A percentile compares a stretch with the other conserved stretches of the same genome.
Conservation (phyloP, 1,140 invertebrate species). For the Polyergus mexicanus region DNA sequence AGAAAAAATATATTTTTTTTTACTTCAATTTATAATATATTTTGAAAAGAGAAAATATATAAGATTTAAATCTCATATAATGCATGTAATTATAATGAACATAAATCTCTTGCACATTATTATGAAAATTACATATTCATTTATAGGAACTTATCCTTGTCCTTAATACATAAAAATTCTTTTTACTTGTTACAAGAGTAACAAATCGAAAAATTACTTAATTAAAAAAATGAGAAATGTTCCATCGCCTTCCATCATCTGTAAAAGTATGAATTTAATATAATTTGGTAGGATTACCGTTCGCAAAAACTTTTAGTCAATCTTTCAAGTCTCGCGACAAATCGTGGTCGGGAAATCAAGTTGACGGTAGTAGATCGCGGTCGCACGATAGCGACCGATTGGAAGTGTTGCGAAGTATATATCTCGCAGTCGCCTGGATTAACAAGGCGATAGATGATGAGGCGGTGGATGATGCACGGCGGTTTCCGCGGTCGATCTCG, state of each 20-base stretch:
- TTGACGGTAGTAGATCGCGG: too few relatives aligned
- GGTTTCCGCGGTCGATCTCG: constrained; percentile 36
- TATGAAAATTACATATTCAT: not conserved
- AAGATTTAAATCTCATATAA: not conserved
- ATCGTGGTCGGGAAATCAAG: not conserved
- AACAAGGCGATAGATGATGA: constrained; percentile 39
- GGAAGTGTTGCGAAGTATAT: not conserved
- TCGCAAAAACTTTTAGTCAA: not conserved
- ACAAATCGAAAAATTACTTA: not conserved
- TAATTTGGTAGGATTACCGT: not conserved
- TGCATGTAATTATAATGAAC: not conserved
- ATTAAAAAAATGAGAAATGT: not conserved
- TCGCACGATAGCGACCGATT: constrained; percentile 14
- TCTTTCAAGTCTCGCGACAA: not conserved
- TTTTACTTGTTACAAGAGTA: not conserved
- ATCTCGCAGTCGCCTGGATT: not conserved
- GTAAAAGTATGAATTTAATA: not conserved
- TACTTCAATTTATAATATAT: too few relatives aligned
- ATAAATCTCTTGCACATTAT: not conserved
- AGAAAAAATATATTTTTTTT: not conserved
- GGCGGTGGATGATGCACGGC: constrained; percentile 25
- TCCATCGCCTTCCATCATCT: too few relatives aligned
- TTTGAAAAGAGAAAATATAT: too few relatives aligned
- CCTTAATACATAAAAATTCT: not conserved
- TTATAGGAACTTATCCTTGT: not conserved